These are phyloP conservation scores for Leucophenga maculata DNA, from an alignment of 2,888 invertebrate species.

Conservation along the genomic window DNA sequence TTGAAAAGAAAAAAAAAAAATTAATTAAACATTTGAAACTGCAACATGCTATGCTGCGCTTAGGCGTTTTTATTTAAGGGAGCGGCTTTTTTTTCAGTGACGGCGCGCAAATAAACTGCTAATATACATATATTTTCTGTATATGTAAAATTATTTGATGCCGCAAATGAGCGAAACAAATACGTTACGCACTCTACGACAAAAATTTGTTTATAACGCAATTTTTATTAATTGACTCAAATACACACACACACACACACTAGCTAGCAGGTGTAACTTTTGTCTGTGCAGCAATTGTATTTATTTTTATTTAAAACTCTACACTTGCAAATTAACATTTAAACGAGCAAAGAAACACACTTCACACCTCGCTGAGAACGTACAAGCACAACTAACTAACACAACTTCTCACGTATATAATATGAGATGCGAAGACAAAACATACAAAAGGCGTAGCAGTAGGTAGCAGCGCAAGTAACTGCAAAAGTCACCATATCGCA, in stretches of 20 bases:
- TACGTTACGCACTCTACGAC: slow-evolving; percentile 33
- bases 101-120: background rate
- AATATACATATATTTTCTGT: slow-evolving; percentile 16
- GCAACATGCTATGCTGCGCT: background rate
- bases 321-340: background rate
- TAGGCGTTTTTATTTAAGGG: too few relatives aligned
- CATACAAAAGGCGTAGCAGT: too few relatives aligned
- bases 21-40: background rate
- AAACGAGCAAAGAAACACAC: background rate
- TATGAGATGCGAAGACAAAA: background rate
- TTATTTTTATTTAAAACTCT: background rate
- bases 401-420: background rate
- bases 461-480: too few relatives aligned
- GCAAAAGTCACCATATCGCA: too few relatives aligned
- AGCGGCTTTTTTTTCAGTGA: background rate
- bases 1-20: background rate
- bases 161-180: background rate
- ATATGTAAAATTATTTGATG: slow-evolving; percentile 11
- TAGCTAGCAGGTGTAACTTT: too few relatives aligned
- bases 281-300: background rate
- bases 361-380: background rate
- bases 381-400: background rate
- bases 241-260: slow-evolving; percentile 30
- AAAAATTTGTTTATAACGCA: slow-evolving; percentile 55
- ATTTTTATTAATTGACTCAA: slow-evolving; percentile 38